These are phyloP conservation scores for Paedocypris sp. DNA, from an alignment of 2,113 vertebrate genomes.

Conservation along the genomic window DNA sequence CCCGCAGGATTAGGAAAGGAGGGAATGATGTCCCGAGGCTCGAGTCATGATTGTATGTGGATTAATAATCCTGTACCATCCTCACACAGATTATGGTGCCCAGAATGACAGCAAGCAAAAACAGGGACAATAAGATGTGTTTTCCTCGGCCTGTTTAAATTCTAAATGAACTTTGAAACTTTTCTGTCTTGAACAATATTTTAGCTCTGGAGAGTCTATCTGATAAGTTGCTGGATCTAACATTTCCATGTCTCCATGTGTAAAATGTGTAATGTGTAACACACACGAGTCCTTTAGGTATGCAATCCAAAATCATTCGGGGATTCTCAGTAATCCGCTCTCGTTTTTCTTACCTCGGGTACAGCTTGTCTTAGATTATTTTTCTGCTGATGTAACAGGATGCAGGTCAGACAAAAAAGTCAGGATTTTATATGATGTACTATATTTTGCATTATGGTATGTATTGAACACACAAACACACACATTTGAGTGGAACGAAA, in stretches of 20 bases:
- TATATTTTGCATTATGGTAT: not conserved
- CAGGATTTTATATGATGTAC: not conserved
- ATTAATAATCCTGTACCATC: constrained; percentile 51
- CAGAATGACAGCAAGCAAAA: constrained; percentile 5
- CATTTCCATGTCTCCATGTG: too few species aligned
- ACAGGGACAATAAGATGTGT: not conserved
- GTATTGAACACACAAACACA: not conserved
- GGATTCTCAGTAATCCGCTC: constrained; percentile 49
- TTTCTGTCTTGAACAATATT: not conserved
- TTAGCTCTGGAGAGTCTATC: not conserved
- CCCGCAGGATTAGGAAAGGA: constrained; percentile 32
- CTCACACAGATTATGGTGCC: constrained; percentile 50
- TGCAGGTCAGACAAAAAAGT: not conserved
- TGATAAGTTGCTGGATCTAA: not conserved
- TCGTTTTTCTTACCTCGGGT: constrained; percentile 41
- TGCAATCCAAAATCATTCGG: constrained; percentile 32
- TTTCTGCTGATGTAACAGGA: constrained; percentile 13
- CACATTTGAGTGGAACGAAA: too few species aligned
- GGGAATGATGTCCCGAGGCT: constrained; percentile 47
- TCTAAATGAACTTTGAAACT: too few species aligned
- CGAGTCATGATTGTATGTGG: constrained; percentile 48
- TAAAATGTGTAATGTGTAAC: too few species aligned
- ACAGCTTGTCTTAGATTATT: constrained; percentile 43
- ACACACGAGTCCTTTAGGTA: not conserved
- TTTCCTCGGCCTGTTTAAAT: not conserved